Conservation (phyloP, 2,888 invertebrate species). For the Cantharis lateralis region DNA sequence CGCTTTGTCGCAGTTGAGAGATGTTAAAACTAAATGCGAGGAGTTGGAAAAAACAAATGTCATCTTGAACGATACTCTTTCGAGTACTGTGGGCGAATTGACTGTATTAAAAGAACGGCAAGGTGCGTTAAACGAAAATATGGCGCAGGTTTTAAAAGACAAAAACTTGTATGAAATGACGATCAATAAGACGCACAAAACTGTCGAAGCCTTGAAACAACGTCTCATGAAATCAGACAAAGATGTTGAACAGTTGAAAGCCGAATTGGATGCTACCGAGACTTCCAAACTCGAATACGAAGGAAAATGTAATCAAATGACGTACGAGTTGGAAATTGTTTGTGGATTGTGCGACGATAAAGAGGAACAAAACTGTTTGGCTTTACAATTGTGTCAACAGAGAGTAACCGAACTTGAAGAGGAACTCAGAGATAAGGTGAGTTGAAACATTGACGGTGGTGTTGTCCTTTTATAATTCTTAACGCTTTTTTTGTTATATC, state of each 20-base stretch:
- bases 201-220: slow-evolving; percentile 63
- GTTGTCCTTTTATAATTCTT: too few relatives aligned
- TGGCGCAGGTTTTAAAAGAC: slow-evolving; percentile 58
- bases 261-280: slow-evolving; percentile 49
- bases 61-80: slow-evolving; percentile 30
- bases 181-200: slow-evolving; percentile 62
- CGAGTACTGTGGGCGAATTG: slow-evolving; percentile 24
- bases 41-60: slow-evolving; percentile 29
- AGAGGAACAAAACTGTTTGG: slow-evolving; percentile 47
- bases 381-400: slow-evolving; percentile 42
- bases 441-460: background rate
- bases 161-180: slow-evolving; percentile 64
- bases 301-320: slow-evolving; percentile 43
- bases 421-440: slow-evolving; percentile 43
- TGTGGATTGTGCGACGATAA: slow-evolving; percentile 44
- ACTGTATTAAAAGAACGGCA: background rate
- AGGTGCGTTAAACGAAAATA: slow-evolving; percentile 51
- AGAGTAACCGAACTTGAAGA: slow-evolving; percentile 42
- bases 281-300: slow-evolving; percentile 47
- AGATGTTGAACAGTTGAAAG: slow-evolving; percentile 62
- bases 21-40: slow-evolving; percentile 32
- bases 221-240: slow-evolving; percentile 64
- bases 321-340: slow-evolving; percentile 42
- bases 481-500: background rate
- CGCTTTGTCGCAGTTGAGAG: slow-evolving; percentile 48